A percentile compares a stretch with the other conserved stretches of the same genome.
These are phyloP conservation scores for Semibalanus balanoides DNA, from an alignment of 1,140 invertebrate species.

Conservation along the genomic window DNA sequence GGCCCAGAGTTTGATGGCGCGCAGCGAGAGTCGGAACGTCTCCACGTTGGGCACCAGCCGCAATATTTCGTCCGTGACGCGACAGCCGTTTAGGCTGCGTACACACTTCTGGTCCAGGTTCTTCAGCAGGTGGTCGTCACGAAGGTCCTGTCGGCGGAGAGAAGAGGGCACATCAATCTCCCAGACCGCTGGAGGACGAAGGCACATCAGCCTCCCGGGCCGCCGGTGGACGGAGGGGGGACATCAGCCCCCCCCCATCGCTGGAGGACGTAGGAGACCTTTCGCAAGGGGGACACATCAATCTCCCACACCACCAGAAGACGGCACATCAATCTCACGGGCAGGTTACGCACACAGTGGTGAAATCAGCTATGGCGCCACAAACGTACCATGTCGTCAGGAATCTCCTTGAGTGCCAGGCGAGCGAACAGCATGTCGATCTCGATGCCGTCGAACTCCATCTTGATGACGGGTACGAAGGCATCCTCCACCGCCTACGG, in stretches of 20 bases:
- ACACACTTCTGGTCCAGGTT: constrained; percentile 95
- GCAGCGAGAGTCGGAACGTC: constrained; percentile 79
- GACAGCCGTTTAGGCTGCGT: constrained; percentile 89
- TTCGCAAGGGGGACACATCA: no score
- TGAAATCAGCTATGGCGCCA: no score
- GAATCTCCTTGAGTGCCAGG: constrained; percentile 82
- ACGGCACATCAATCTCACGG: no score
- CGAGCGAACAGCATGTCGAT: constrained; percentile 96
- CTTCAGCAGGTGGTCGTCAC: constrained; percentile 80
- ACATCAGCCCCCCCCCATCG: no score
- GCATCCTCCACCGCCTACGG: constrained; percentile 96
- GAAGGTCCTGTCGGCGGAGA: constrained; percentile 58
- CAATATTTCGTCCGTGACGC: constrained; percentile 97
- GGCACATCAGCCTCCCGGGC: no score
- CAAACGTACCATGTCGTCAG: constrained; percentile 39
- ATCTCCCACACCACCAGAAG: no score
- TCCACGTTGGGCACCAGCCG: constrained; percentile 88
- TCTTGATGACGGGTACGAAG: constrained; percentile 98
- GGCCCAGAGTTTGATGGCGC: constrained; percentile 97
- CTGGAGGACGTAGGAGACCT: no score
- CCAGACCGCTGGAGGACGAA: no score
- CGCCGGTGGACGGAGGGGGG: no score
- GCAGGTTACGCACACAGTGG: no score
- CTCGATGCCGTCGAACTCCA: constrained; percentile 97
- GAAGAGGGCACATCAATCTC: constrained; percentile 14